phyloP scores from a whole-genome alignment of 1,140 invertebrate genomes.

The Neomicropteryx cornuta region DNA sequence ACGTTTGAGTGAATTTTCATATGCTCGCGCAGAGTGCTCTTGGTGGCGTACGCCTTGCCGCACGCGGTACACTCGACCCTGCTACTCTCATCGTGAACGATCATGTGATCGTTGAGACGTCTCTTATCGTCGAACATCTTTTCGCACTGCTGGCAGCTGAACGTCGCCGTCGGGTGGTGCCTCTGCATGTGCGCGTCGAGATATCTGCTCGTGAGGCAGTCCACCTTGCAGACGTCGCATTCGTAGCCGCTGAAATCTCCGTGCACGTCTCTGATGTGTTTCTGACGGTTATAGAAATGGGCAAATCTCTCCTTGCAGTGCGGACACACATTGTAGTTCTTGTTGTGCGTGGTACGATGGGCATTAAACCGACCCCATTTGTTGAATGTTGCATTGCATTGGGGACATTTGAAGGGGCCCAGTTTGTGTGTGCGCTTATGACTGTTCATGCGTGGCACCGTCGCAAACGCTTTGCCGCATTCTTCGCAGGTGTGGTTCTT shows the following conservation, averaged over 20 bases:
- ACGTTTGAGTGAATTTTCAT: no score
- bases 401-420: constrained; percentile 29
- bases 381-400: constrained; percentile 29
- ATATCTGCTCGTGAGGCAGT: constrained; percentile 37
- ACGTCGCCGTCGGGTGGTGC: constrained; percentile 63
- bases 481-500: constrained; percentile 35
- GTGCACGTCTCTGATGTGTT: constrained; percentile 32
- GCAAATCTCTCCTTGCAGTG: constrained; percentile 33
- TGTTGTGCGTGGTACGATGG: constrained; percentile 9
- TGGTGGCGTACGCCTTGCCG: no score
- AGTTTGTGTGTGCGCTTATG: constrained; percentile 38
- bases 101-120: no score
- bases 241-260: constrained; percentile 29
- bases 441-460: constrained; percentile 37
- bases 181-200: constrained; percentile 38
- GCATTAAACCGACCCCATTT: constrained; percentile 24
- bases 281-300: constrained; percentile 28
- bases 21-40: no score
- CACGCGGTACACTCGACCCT: no score
- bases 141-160: constrained; percentile 54
- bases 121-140: no score
- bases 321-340: constrained; percentile 16
- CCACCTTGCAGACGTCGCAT: constrained; percentile 31
- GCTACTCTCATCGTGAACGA: no score
- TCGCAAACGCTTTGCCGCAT: constrained; percentile 42